Evolutionary conservation across 1,140 invertebrate genomes (phyloP).

Genomic region (Anoplophora glabripennis): DNA sequence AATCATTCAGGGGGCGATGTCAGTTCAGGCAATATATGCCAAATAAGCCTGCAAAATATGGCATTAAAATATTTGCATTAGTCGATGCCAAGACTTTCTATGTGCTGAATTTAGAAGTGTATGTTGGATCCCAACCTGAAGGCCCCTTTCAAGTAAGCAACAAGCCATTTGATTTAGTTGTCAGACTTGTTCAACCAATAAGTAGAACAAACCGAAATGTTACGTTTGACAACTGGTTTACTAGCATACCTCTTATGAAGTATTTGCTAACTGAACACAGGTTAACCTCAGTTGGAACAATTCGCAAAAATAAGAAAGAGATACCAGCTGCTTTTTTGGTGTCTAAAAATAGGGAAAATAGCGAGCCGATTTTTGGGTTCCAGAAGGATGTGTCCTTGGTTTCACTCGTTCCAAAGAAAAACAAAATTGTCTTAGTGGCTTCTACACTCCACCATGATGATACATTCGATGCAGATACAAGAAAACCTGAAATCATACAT

Average conservation of each 20-base stretch:
- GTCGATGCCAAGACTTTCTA: slow-evolving; percentile 31
- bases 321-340: slow-evolving; percentile 34
- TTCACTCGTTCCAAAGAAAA: slow-evolving; percentile 16
- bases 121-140: slow-evolving; percentile 37
- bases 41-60: slow-evolving; percentile 49
- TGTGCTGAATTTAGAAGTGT: slow-evolving; percentile 30
- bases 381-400: slow-evolving; percentile 9
- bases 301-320: slow-evolving; percentile 40
- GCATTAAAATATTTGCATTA: slow-evolving; percentile 41
- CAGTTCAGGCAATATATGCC: slow-evolving; percentile 47
- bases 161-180: slow-evolving; percentile 40
- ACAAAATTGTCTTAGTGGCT: slow-evolving; percentile 12
- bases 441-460: slow-evolving; percentile 3
- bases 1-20: slow-evolving; percentile 45
- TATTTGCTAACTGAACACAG: slow-evolving; percentile 33
- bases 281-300: slow-evolving; percentile 40
- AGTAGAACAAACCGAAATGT: slow-evolving; percentile 36
- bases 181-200: slow-evolving; percentile 36
- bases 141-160: slow-evolving; percentile 32
- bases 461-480: too few relatives aligned
- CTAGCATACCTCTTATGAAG: slow-evolving; percentile 32
- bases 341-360: slow-evolving; percentile 6
- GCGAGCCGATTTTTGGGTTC: slow-evolving; percentile 2
- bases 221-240: slow-evolving; percentile 35
- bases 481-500: too few relatives aligned